Percentiles rank a stretch among this genome's conserved stretches.
Evolutionary conservation across 2,797 vertebrate genomes (phyloP).

Genomic region (Decapterus maruadsi): DNA sequence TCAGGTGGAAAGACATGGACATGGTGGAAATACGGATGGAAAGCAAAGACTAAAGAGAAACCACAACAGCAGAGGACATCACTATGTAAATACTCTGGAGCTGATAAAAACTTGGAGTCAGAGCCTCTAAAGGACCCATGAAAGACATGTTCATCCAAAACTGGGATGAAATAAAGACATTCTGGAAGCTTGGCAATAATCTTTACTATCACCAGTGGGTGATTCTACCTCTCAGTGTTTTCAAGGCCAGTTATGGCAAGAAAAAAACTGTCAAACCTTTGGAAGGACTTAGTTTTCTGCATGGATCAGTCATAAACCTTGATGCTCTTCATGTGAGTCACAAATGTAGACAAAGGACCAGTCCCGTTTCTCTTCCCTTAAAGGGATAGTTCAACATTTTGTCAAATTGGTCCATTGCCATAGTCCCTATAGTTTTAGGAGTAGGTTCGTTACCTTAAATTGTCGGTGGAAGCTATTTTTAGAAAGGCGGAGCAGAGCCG

Average conservation of each 20-base stretch:
- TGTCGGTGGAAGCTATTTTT: too few relatives aligned
- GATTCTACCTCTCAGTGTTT: background rate
- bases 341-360: too few relatives aligned
- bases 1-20: constrained; percentile 26
- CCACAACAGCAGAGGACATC: constrained; percentile 1
- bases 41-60: constrained; percentile 15
- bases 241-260: background rate
- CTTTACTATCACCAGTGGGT: background rate
- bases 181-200: background rate
- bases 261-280: background rate
- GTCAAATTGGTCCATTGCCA: too few relatives aligned
- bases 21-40: constrained; percentile 5
- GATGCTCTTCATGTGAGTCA: background rate
- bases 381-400: too few relatives aligned
- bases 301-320: background rate
- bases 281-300: background rate
- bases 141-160: constrained; percentile 8
- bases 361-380: too few relatives aligned
- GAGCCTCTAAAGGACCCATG: background rate
- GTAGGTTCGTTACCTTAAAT: too few relatives aligned
- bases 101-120: constrained; percentile 9
- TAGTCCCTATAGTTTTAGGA: too few relatives aligned
- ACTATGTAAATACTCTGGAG: constrained; percentile 1
- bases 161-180: constrained; percentile 1
- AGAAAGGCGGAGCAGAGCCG: too few relatives aligned